Conservation (phyloP, 2,797 vertebrate species). For the Gephyroberyx darwinii region DNA sequence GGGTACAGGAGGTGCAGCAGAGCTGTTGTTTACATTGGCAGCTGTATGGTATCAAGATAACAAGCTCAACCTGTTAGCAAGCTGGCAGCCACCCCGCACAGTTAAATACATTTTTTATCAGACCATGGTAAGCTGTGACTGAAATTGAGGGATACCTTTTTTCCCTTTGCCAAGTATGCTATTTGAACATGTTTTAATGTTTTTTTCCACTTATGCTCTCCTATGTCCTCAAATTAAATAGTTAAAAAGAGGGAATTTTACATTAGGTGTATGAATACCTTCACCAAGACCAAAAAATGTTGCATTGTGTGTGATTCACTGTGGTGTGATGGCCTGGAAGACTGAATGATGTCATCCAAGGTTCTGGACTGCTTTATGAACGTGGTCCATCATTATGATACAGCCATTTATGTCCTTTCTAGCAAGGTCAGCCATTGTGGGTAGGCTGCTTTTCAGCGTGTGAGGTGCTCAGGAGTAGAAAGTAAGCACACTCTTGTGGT, state of each 20-base stretch:
- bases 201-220: neutral
- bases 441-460: neutral
- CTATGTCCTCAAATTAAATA: neutral
- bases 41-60: neutral
- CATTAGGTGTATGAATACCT: neutral
- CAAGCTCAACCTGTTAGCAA: neutral
- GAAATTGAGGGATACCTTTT: neutral
- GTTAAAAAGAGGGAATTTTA: neutral
- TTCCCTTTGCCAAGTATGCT: neutral
- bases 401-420: slow-evolving; percentile 17
- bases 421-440: slow-evolving; percentile 14
- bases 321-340: slow-evolving; percentile 9
- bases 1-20: slow-evolving; percentile 14
- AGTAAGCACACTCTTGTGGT: slow-evolving; percentile 97
- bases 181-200: neutral
- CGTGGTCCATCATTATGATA: slow-evolving; percentile 10
- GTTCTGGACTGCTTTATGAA: slow-evolving; percentile 17
- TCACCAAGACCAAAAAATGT: neutral
- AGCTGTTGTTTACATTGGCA: neutral
- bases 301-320: neutral
- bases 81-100: neutral
- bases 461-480: slow-evolving; percentile 91
- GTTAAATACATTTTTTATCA: no score
- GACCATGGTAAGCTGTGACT: slow-evolving; percentile 11
- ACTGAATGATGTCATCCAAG: slow-evolving; percentile 22